Evolutionary conservation across 2,797 vertebrate species (phyloP).

Genomic region (Sebastes diaconus): DNA sequence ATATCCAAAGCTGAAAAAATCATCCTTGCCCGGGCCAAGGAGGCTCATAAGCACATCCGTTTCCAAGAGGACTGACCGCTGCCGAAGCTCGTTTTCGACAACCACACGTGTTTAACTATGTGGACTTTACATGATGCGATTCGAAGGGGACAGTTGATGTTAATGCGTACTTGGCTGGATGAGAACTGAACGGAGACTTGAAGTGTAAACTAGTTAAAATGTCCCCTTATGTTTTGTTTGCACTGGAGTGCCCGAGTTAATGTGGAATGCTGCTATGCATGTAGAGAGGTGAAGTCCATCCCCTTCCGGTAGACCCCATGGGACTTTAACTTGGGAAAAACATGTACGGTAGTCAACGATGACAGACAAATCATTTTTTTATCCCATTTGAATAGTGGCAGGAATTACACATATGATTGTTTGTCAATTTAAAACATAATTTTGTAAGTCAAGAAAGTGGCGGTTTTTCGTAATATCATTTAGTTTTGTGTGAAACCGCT

Average conservation of each 20-base stretch:
- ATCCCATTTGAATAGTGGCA: too few species aligned
- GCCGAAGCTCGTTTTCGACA: background rate
- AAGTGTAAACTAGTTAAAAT: background rate
- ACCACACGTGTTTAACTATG: background rate
- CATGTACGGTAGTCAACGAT: too few species aligned
- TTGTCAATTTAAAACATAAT: too few species aligned
- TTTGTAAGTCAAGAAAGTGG: too few species aligned
- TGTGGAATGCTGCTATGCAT: slow-evolving; percentile 24
- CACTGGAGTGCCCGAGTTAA: slow-evolving; percentile 36
- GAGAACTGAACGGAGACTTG: background rate
- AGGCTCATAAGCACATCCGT: slow-evolving; percentile 90
- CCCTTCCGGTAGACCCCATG: too few species aligned
- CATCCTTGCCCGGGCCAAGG: slow-evolving; percentile 88
- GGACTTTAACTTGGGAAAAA: too few species aligned
- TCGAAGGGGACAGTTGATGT: background rate
- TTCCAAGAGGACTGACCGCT: slow-evolving; percentile 88
- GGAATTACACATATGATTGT: too few species aligned
- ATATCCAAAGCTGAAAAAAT: slow-evolving; percentile 97
- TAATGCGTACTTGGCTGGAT: background rate
- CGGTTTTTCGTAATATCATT: too few species aligned
- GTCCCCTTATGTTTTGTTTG: slow-evolving; percentile 5
- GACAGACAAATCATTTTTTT: too few species aligned
- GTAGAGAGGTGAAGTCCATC: background rate
- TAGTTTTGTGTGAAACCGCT: too few species aligned
- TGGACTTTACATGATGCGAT: background rate